Evolutionary conservation across 2,797 vertebrate genomes (phyloP).

Genomic region (Channallabes apus): DNA sequence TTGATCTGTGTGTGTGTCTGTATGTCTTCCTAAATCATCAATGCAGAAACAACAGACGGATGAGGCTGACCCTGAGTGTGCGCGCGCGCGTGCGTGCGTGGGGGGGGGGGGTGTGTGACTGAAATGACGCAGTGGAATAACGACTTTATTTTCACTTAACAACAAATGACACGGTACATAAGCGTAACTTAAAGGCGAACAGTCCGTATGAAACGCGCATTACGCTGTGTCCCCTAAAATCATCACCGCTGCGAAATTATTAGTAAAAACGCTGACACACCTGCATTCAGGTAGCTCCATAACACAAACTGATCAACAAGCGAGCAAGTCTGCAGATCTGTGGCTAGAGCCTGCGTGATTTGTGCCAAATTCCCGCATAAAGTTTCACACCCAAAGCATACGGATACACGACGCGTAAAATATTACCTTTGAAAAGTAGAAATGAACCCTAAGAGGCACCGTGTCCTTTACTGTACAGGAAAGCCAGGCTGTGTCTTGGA

Average conservation of each 20-base stretch:
- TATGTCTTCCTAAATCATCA: neutral
- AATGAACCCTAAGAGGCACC: neutral
- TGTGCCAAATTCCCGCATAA: neutral
- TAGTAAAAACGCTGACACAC: neutral
- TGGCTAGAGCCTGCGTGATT: no score
- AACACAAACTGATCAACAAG: neutral
- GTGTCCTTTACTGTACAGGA: neutral
- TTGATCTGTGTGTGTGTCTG: neutral
- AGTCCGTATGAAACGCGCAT: neutral
- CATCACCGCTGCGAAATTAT: neutral
- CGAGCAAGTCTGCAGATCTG: neutral
- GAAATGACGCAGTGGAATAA: conserved; percentile 25
- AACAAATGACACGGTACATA: neutral
- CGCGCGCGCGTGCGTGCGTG: no score
- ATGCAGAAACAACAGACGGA: neutral
- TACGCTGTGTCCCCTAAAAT: neutral
- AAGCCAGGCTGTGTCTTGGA: neutral
- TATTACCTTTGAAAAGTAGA: conserved; percentile 14
- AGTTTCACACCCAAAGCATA: neutral
- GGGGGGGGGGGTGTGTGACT: neutral
- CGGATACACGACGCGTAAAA: neutral
- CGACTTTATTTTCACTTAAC: neutral
- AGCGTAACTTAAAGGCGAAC: no score
- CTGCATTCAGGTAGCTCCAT: neutral
- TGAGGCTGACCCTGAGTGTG: neutral